Percentiles rank a stretch among this genome's conserved stretches.
Evolutionary conservation across 1,140 invertebrate genomes (phyloP).

Genomic region (Aethina tumida): DNA sequence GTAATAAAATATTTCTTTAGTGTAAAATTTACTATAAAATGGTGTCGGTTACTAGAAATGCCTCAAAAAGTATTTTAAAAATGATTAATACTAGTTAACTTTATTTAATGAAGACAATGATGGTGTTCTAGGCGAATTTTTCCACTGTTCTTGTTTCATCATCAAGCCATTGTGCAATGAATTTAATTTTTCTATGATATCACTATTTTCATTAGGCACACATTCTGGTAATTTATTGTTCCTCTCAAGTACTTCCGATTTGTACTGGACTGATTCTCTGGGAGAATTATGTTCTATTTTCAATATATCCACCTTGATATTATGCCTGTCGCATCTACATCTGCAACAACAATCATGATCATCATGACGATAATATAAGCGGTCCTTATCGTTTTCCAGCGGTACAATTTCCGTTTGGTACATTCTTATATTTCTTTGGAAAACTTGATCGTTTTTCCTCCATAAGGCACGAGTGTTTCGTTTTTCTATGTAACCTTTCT

Average conservation of each 20-base stretch:
- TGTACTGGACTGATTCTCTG: slow-evolving; percentile 10
- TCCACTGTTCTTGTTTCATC: slow-evolving; percentile 29
- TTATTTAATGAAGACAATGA: slow-evolving; percentile 11
- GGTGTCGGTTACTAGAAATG: slow-evolving; percentile 3
- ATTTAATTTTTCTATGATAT: slow-evolving; percentile 22
- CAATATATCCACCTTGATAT: slow-evolving; percentile 27
- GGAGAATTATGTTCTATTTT: slow-evolving; percentile 29
- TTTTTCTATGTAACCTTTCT: slow-evolving; percentile 26
- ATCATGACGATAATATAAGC: slow-evolving; percentile 25
- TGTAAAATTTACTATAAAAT: background rate
- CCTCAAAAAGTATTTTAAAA: background rate
- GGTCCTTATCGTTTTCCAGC: slow-evolving; percentile 29
- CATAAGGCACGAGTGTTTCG: slow-evolving; percentile 24
- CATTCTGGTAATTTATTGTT: slow-evolving; percentile 15
- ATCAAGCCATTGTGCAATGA: slow-evolving; percentile 25
- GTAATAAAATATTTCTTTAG: background rate
- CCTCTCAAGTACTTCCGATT: slow-evolving; percentile 2
- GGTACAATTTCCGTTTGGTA: slow-evolving; percentile 34
- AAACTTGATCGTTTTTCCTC: slow-evolving; percentile 29
- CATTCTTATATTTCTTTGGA: slow-evolving; percentile 26
- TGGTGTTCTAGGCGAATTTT: slow-evolving; percentile 37
- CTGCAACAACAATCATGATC: slow-evolving; percentile 30
- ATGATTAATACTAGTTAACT: slow-evolving; percentile 8
- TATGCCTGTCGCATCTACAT: slow-evolving; percentile 15
- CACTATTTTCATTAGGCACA: slow-evolving; percentile 6